Evolutionary conservation across 1,140 invertebrate species (phyloP).

Genomic region (Apis mellifera): DNA sequence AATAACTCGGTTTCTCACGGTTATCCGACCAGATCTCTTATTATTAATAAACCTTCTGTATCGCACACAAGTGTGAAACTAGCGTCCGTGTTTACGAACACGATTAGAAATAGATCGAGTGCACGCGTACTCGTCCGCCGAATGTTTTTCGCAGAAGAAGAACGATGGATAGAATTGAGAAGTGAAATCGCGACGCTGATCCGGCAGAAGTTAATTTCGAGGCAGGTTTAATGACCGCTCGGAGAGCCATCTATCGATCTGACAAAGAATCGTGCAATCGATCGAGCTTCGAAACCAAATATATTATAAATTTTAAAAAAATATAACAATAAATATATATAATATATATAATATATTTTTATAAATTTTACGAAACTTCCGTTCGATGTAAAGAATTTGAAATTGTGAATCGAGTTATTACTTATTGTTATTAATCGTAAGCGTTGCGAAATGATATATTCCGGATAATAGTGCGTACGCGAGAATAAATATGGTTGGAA

Average conservation of each 20-base stretch:
- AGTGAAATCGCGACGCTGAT: neutral
- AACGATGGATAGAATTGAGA: neutral
- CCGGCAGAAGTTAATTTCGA: neutral
- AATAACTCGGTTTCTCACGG: neutral
- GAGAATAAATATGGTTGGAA: no score
- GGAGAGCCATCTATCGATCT: neutral
- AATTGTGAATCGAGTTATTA: no score
- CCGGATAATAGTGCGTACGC: no score
- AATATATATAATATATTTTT: no score
- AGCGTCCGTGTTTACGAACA: conserved; percentile 11
- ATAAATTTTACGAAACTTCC: no score
- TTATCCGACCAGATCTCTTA: neutral
- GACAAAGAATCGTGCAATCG: neutral
- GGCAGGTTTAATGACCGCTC: neutral
- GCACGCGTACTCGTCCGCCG: neutral
- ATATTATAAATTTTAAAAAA: no score
- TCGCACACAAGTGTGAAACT: neutral
- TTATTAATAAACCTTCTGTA: conserved; percentile 5
- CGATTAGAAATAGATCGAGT: neutral
- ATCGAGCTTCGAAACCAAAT: neutral
- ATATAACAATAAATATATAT: no score
- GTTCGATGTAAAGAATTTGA: no score
- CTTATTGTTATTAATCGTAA: no score
- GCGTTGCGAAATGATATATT: no score
- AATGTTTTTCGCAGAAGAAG: no score